A percentile compares a stretch with the other conserved stretches of the same genome.
These are phyloP conservation scores for Tubulanus polymorphus DNA, from an alignment of 2,888 invertebrate genomes.

Conservation along the genomic window DNA sequence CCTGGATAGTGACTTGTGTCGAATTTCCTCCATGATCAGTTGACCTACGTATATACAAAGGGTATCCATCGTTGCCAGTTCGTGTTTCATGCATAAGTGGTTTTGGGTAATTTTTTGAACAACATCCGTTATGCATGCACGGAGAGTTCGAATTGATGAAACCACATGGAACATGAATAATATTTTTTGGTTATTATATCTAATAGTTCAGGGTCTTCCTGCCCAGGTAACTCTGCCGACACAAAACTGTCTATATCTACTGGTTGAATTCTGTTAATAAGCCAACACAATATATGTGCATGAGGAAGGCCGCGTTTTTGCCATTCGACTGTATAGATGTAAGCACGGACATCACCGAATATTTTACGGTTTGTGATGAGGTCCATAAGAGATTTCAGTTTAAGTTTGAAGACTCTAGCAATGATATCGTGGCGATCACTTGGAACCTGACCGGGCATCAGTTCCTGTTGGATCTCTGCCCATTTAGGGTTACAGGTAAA, in stretches of 20 bases:
- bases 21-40: constrained; percentile 5
- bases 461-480: constrained; percentile 14
- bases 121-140: constrained; percentile 49
- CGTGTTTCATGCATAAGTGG: constrained; percentile 22
- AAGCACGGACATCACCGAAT: constrained; percentile 24
- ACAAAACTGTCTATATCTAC: constrained; percentile 21
- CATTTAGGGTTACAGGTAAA: constrained; percentile 22
- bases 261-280: constrained; percentile 25
- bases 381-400: constrained; percentile 12
- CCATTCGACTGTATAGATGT: constrained; percentile 33
- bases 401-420: constrained; percentile 16
- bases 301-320: constrained; percentile 45
- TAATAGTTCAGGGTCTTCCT: constrained; percentile 19
- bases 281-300: constrained; percentile 28
- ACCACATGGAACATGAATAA: constrained; percentile 35
- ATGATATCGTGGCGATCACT: constrained; percentile 14
- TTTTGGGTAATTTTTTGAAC: constrained; percentile 49
- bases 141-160: not conserved
- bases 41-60: constrained; percentile 34
- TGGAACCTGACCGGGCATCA: constrained; percentile 10
- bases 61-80: constrained; percentile 41
- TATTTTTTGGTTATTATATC: constrained; percentile 22
- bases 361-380: constrained; percentile 18
- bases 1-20: not conserved
- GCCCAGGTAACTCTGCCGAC: constrained; percentile 25